phyloP scores from a whole-genome alignment of 1,140 invertebrate species.

The Dolichoris vasculosae region DNA sequence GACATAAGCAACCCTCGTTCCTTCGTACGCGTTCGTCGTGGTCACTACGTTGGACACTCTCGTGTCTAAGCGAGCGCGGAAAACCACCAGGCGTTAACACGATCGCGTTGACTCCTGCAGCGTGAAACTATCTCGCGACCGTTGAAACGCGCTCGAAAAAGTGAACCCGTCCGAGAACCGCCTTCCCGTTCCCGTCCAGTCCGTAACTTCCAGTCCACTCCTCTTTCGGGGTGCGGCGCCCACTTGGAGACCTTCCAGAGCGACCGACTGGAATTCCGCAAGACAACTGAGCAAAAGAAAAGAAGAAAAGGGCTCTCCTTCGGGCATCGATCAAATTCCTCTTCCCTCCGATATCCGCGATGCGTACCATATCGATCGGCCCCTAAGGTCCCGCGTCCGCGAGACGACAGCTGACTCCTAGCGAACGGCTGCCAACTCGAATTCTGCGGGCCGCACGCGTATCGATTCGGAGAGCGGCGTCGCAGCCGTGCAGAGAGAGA shows the following conservation, averaged over 20 bases:
- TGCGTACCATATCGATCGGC: neutral
- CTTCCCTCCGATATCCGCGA: neutral
- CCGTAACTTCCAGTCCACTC: no score
- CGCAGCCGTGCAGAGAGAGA: neutral
- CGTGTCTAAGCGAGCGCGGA: no score
- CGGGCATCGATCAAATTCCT: conserved; percentile 12
- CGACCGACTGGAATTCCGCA: conserved; percentile 3
- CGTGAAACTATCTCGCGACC: neutral
- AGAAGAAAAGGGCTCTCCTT: neutral
- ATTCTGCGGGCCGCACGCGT: neutral
- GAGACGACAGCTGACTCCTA: neutral
- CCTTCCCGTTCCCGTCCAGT: neutral
- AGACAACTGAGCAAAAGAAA: neutral
- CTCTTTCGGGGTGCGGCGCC: neutral
- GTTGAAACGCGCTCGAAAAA: neutral
- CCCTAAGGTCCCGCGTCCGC: neutral
- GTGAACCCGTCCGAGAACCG: conserved; percentile 1
- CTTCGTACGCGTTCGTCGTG: no score
- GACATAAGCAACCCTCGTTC: no score
- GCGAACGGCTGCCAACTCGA: neutral
- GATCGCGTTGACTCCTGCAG: neutral
- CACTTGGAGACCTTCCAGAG: conserved; percentile 9
- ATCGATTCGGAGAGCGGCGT: neutral
- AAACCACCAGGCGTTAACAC: neutral
- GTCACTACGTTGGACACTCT: no score